These are phyloP conservation scores for Bradypodion pumilum DNA, from an alignment of 2,797 vertebrate species.

Conservation along the genomic window DNA sequence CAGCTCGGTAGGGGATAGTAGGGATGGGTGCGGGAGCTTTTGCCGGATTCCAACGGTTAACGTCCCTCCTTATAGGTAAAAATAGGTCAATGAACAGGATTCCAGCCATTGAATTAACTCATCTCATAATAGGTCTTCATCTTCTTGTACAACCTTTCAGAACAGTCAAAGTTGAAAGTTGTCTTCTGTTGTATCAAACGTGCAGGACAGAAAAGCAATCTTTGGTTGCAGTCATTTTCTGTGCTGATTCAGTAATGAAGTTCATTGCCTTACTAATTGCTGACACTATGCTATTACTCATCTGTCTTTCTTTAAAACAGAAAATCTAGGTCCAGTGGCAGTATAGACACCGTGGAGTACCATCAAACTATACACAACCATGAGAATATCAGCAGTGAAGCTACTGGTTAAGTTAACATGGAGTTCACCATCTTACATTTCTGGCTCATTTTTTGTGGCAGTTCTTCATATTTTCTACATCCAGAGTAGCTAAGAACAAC, in stretches of 20 bases:
- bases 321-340: neutral
- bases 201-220: neutral
- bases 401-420: neutral
- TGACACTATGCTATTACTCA: neutral
- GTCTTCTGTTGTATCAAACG: neutral
- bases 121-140: no score
- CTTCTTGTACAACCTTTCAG: neutral
- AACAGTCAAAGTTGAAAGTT: neutral
- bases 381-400: neutral
- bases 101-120: no score
- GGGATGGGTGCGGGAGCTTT: no score
- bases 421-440: neutral
- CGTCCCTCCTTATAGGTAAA: no score
- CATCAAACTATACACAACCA: neutral
- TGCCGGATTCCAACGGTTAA: no score
- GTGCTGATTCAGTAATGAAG: neutral
- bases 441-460: neutral
- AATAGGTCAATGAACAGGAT: no score
- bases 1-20: no score
- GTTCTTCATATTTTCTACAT: slow-evolving; percentile 26
- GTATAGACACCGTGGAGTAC: neutral
- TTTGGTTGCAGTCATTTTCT: neutral
- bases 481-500: slow-evolving; percentile 23
- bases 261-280: neutral
- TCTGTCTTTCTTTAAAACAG: neutral